Percentiles rank a stretch among this genome's conserved stretches.
These are phyloP conservation scores for Arctia plantaginis DNA, from an alignment of 2,888 invertebrate species.

Conservation along the genomic window DNA sequence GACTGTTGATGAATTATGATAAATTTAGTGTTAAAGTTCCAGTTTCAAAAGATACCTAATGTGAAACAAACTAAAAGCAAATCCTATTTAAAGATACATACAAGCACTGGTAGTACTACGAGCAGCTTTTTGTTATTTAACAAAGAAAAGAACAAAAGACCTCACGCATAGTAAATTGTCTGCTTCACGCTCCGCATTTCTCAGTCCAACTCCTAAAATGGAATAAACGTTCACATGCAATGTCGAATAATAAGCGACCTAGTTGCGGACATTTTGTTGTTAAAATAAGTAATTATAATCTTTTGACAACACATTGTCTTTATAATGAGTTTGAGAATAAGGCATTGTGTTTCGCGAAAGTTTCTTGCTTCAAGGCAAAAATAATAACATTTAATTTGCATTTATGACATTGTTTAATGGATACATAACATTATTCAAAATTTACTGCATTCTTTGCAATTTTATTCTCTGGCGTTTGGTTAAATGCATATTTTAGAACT, in stretches of 20 bases:
- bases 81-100: neutral
- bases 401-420: slow-evolving; percentile 26
- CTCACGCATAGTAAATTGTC: neutral
- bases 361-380: slow-evolving; percentile 47
- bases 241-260: slow-evolving; percentile 51
- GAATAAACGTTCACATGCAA: slow-evolving; percentile 53
- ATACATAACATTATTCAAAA: slow-evolving; percentile 6
- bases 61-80: neutral
- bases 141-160: neutral
- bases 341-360: slow-evolving; percentile 51
- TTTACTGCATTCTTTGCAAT: slow-evolving; percentile 2
- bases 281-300: slow-evolving; percentile 56
- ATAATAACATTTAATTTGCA: slow-evolving; percentile 44
- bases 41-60: neutral
- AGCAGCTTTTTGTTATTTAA: neutral
- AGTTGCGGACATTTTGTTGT: slow-evolving; percentile 50
- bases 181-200: slow-evolving; percentile 7
- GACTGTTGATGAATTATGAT: neutral
- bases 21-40: neutral
- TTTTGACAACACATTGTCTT: slow-evolving; percentile 55
- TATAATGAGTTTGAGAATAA: slow-evolving; percentile 50
- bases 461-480: neutral
- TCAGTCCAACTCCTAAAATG: slow-evolving; percentile 2
- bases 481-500: neutral
- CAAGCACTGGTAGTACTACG: neutral